These are phyloP conservation scores for Whitmania pigra DNA, from an alignment of 1,140 invertebrate species.

Conservation along the genomic window DNA sequence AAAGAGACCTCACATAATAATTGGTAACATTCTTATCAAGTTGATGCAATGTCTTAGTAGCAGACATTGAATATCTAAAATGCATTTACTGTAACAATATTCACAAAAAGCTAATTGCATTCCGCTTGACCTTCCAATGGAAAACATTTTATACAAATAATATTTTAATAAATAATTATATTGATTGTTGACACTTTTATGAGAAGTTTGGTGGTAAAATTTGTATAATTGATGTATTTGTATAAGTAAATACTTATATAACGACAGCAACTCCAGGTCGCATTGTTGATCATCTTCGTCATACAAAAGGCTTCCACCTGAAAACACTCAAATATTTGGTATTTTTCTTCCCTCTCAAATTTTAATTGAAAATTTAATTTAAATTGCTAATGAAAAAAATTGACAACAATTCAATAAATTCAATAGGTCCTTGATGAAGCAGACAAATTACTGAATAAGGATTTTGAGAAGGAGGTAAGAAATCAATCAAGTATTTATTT, in stretches of 20 bases:
- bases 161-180: no score
- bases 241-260: no score
- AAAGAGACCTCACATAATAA: conserved; percentile 88
- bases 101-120: no score
- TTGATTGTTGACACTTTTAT: no score
- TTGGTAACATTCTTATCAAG: conserved; percentile 42
- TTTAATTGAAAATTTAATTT: conserved; percentile 14
- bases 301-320: conserved; percentile 83
- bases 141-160: no score
- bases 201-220: no score
- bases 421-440: conserved; percentile 51
- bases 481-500: neutral
- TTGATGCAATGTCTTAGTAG: no score
- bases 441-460: conserved; percentile 92
- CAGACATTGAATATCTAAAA: no score
- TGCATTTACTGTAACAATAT: no score
- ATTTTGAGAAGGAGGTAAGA: conserved; percentile 74
- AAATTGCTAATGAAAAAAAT: conserved; percentile 8
- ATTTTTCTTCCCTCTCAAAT: conserved; percentile 15
- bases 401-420: conserved; percentile 22
- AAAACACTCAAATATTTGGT: conserved; percentile 55
- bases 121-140: no score
- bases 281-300: conserved; percentile 72
- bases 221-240: no score
- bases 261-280: conserved; percentile 73